Percentiles rank a stretch among this genome's conserved stretches.
These are phyloP conservation scores for Halcyon senegalensis DNA, from an alignment of 2,113 vertebrate species.

Conservation along the genomic window DNA sequence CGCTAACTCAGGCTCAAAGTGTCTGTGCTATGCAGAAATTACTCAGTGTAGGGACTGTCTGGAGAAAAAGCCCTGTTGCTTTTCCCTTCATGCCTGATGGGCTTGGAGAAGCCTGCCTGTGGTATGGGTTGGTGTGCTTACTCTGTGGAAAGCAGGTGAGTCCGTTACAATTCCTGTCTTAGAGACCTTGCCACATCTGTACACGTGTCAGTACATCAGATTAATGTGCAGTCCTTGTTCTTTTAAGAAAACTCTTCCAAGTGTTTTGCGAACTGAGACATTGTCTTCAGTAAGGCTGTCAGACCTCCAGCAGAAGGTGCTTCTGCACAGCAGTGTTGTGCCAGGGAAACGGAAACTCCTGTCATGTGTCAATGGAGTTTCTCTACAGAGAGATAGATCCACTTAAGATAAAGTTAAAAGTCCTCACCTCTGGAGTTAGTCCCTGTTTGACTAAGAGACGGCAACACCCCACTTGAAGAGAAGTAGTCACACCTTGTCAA, in stretches of 20 bases:
- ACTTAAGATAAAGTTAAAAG: not conserved
- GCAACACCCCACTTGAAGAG: not conserved
- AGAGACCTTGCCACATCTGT: not conserved
- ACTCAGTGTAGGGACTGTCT: not conserved
- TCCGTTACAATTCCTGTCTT: not conserved
- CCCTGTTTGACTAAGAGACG: not conserved
- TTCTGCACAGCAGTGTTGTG: rapidly evolving
- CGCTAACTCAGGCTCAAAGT: not conserved
- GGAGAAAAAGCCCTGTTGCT: not conserved
- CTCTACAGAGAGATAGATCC: not conserved
- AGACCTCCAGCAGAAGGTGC: not conserved
- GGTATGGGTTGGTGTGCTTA: not conserved
- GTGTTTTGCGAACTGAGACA: not conserved
- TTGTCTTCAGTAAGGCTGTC: not conserved
- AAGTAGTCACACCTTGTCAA: not conserved
- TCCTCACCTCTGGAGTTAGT: not conserved
- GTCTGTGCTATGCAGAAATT: not conserved
- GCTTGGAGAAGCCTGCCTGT: not conserved
- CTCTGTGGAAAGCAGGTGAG: not conserved
- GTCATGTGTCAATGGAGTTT: not conserved
- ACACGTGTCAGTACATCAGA: not conserved
- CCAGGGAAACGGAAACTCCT: not conserved
- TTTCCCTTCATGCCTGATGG: not conserved
- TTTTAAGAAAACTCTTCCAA: not conserved
- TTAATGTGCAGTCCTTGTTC: not conserved